phyloP scores from a whole-genome alignment of 2,797 vertebrate species.

The Takifugu ocellatus region DNA sequence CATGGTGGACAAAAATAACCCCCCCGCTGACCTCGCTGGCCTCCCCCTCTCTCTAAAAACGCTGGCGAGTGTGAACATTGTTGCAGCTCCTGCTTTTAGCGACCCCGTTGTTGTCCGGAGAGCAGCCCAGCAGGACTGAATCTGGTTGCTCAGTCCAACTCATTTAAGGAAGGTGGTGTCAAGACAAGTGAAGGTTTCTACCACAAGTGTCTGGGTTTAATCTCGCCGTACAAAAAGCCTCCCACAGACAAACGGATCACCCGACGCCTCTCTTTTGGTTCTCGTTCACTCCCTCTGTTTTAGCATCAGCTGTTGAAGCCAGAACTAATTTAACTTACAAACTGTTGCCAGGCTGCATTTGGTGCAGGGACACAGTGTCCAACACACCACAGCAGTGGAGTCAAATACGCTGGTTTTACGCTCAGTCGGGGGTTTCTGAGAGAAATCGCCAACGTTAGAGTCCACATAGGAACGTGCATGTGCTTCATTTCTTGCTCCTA shows the following conservation, averaged over 20 bases:
- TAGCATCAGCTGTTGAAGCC: slow-evolving; percentile 52
- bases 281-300: slow-evolving; percentile 39
- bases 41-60: slow-evolving; percentile 24
- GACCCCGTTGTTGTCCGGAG: slow-evolving; percentile 35
- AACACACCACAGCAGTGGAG: slow-evolving; percentile 19
- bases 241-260: slow-evolving; percentile 9
- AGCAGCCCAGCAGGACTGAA: slow-evolving; percentile 14
- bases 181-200: background rate
- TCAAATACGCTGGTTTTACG: slow-evolving; percentile 32
- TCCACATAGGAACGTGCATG: too few relatives aligned
- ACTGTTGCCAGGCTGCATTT: slow-evolving; percentile 52
- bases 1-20: slow-evolving; percentile 65
- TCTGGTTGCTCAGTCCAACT: background rate
- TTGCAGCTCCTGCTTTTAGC: slow-evolving; percentile 27
- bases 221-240: background rate
- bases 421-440: slow-evolving; percentile 23
- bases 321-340: slow-evolving; percentile 62
- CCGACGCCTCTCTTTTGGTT: slow-evolving; percentile 23
- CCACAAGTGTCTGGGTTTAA: background rate
- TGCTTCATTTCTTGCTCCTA: too few relatives aligned
- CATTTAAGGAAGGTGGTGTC: too few relatives aligned
- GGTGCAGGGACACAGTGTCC: slow-evolving; percentile 37
- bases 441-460: too few relatives aligned
- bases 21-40: slow-evolving; percentile 34
- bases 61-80: slow-evolving; percentile 14